Conservation (phyloP, 2,797 vertebrate species). For the Esox masquinongy region DNA sequence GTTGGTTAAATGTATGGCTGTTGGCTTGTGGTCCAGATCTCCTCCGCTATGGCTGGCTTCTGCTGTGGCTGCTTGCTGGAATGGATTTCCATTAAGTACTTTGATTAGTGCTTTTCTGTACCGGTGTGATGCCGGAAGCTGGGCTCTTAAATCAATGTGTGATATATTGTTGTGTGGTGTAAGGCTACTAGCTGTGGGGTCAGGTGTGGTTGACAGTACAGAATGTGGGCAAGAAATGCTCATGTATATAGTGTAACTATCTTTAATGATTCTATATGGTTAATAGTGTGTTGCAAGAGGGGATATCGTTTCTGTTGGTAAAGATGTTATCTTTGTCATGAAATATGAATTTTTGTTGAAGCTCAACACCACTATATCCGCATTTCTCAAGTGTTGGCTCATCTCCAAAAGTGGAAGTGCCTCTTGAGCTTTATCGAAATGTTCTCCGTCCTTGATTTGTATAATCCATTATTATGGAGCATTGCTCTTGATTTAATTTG, state of each 20-base stretch:
- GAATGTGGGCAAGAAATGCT: neutral
- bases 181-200: neutral
- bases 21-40: neutral
- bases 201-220: neutral
- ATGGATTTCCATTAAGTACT: neutral
- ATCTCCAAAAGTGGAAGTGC: neutral
- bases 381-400: neutral
- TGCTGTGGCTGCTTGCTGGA: neutral
- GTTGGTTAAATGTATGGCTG: neutral
- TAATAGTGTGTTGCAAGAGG: neutral
- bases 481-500: conserved; percentile 1
- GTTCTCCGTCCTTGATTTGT: neutral
- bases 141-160: neutral
- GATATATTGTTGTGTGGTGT: neutral
- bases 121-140: neutral
- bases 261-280: neutral
- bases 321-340: neutral
- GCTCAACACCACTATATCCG: neutral
- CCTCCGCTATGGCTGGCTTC: neutral
- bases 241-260: neutral
- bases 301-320: neutral
- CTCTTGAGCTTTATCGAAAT: neutral
- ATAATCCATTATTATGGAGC: conserved; percentile 13
- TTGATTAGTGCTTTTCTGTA: neutral
- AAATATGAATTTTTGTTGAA: neutral